Conservation (phyloP, 37 sponge, comb jelly and placozoan genomes). For the Cliona cf. orientalis region DNA sequence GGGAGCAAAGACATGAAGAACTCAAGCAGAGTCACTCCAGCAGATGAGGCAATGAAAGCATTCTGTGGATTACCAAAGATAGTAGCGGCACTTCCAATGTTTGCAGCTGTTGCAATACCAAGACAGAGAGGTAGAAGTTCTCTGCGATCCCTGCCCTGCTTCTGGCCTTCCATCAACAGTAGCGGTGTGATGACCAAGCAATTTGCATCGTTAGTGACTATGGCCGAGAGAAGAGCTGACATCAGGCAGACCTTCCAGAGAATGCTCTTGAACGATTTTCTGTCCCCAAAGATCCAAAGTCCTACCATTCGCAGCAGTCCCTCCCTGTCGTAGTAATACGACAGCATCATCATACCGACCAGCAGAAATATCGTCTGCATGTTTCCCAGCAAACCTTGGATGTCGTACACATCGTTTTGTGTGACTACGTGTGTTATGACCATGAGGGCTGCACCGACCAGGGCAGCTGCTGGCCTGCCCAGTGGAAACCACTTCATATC, state of each 20-base stretch:
- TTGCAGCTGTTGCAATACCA: slow-evolving; percentile 86
- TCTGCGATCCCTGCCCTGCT: slow-evolving; percentile 55
- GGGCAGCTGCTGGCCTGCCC: slow-evolving; percentile 80
- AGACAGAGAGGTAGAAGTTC: slow-evolving; percentile 77
- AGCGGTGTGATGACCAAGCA: slow-evolving; percentile 83
- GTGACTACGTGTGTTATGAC: slow-evolving; percentile 63
- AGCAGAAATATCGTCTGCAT: slow-evolving; percentile 85
- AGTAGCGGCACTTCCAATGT: slow-evolving; percentile 92
- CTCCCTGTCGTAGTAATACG: slow-evolving; percentile 85
- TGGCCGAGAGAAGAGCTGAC: slow-evolving; percentile 75
- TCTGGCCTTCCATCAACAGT: slow-evolving; percentile 54
- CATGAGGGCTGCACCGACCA: slow-evolving; percentile 79
- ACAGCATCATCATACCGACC: slow-evolving; percentile 91
- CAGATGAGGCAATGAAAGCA: slow-evolving; percentile 85
- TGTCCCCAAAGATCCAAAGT: slow-evolving; percentile 43
- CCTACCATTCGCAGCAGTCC: slow-evolving; percentile 67
- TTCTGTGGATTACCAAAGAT: slow-evolving; percentile 93
- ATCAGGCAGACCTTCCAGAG: slow-evolving; percentile 83
- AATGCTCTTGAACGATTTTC: slow-evolving; percentile 63
- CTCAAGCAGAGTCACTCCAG: slow-evolving; percentile 57
- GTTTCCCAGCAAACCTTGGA: slow-evolving; percentile 60
- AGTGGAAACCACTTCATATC: slow-evolving; percentile 88
- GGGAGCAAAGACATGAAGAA: slow-evolving; percentile 76
- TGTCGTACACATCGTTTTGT: slow-evolving; percentile 71
- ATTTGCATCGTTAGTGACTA: slow-evolving; percentile 88